A percentile compares a stretch with the other conserved stretches of the same genome.
Conservation (phyloP, 2,888 invertebrate species). For the Salticus scenicus region DNA sequence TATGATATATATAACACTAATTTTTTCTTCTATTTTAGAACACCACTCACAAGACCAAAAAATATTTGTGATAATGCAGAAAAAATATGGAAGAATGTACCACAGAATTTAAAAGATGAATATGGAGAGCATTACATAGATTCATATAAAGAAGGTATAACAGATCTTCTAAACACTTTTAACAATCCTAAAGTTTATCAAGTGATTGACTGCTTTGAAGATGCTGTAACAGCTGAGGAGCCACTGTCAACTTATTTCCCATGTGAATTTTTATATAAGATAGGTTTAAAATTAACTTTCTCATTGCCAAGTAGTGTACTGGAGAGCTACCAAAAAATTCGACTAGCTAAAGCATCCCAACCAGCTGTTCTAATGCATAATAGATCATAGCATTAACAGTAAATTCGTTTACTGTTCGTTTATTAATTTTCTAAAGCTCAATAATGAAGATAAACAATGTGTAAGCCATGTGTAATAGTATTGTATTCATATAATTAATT, state of each 20-base stretch:
- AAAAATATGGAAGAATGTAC: constrained; percentile 19
- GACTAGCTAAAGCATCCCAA: constrained; percentile 8
- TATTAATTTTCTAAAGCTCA: constrained; percentile 12
- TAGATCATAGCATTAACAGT: not conserved
- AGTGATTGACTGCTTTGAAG: constrained; percentile 48
- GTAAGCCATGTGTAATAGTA: not conserved
- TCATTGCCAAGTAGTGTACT: not conserved
- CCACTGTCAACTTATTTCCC: constrained; percentile 41
- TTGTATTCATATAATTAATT: not conserved
- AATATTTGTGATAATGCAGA: not conserved
- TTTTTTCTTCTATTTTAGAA: constrained; percentile 27
- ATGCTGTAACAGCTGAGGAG: constrained; percentile 34
- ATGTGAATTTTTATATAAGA: constrained; percentile 24
- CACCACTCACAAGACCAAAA: constrained; percentile 20
- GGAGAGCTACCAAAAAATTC: constrained; percentile 9
- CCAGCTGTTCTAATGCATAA: not conserved
- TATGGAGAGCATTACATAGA: constrained; percentile 38
- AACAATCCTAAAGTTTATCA: constrained; percentile 14
- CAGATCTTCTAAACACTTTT: not conserved
- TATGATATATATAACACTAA: no score
- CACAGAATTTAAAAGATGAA: not conserved
- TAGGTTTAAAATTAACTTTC: constrained; percentile 24
- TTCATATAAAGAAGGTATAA: not conserved
- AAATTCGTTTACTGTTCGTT: not conserved
- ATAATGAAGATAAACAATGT: not conserved